Conservation (phyloP, 2,888 invertebrate species). For the Saturnia japonica region DNA sequence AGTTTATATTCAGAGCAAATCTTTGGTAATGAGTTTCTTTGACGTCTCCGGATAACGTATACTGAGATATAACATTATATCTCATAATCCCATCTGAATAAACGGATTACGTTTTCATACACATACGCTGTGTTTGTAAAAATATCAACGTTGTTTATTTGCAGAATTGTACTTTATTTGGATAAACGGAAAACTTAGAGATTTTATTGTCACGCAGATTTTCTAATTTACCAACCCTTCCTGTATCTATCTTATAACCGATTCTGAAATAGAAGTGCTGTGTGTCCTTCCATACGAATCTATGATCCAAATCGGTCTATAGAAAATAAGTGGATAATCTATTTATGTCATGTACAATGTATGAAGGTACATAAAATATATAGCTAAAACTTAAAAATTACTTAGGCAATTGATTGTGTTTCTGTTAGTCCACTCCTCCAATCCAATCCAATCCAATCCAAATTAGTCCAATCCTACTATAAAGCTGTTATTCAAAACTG, state of each 20-base stretch:
- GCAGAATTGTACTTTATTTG: background rate
- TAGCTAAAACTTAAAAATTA: no score
- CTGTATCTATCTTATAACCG: background rate
- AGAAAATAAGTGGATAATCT: no score
- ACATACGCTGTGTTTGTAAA: background rate
- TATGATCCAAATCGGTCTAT: background rate
- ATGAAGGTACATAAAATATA: no score
- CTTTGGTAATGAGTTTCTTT: conserved; percentile 4
- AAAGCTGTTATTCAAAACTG: background rate
- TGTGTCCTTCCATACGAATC: no score
- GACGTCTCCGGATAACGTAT: background rate
- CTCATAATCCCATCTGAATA: background rate
- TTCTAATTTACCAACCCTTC: background rate
- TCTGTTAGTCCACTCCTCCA: no score
- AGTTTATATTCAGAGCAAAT: conserved; percentile 3
- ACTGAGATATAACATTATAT: background rate
- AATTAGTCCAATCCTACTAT: background rate
- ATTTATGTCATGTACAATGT: no score
- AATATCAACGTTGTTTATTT: background rate
- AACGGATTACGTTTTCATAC: background rate
- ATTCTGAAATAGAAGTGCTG: background rate
- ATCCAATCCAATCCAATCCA: no score
- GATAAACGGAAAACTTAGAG: background rate
- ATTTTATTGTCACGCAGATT: background rate
- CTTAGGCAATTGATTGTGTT: no score